These are phyloP conservation scores for Cossypha caffra DNA, from an alignment of 2,797 vertebrate genomes.

Conservation along the genomic window DNA sequence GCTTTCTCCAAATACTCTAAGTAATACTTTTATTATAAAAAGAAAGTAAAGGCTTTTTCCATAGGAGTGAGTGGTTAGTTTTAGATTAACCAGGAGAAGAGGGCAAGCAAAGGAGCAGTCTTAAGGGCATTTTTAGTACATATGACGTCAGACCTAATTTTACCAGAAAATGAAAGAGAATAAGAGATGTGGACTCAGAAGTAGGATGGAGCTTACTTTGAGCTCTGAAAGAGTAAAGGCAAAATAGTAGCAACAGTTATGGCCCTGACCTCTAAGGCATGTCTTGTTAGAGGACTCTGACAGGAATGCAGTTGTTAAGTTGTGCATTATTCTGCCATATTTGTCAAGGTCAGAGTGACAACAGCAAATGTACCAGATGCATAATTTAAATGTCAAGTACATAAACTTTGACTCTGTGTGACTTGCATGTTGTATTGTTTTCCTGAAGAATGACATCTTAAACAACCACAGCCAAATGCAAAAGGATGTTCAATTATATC, in stretches of 20 bases:
- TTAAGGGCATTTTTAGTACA: neutral
- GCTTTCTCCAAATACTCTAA: neutral
- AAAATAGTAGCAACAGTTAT: neutral
- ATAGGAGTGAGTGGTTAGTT: neutral
- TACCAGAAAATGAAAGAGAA: neutral
- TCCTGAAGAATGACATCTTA: constrained; percentile 67
- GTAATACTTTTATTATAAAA: neutral
- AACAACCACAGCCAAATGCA: constrained; percentile 67
- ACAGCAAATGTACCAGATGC: neutral
- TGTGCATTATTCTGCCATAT: neutral
- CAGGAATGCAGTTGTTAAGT: neutral
- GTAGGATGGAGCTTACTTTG: neutral
- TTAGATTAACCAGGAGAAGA: neutral
- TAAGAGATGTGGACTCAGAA: neutral
- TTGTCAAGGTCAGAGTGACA: neutral
- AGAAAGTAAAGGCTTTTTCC: neutral
- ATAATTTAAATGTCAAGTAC: neutral
- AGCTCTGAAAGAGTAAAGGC: neutral
- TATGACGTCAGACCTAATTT: neutral
- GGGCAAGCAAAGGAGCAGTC: neutral
- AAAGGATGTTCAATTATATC: constrained; percentile 64
- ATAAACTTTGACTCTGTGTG: neutral
- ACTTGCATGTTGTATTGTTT: neutral
- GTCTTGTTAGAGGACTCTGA: neutral
- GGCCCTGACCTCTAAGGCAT: neutral